Base-by-base conservation (phyloP, 2,888 invertebrate species). In the Tetragonula carbonaria region DNA sequence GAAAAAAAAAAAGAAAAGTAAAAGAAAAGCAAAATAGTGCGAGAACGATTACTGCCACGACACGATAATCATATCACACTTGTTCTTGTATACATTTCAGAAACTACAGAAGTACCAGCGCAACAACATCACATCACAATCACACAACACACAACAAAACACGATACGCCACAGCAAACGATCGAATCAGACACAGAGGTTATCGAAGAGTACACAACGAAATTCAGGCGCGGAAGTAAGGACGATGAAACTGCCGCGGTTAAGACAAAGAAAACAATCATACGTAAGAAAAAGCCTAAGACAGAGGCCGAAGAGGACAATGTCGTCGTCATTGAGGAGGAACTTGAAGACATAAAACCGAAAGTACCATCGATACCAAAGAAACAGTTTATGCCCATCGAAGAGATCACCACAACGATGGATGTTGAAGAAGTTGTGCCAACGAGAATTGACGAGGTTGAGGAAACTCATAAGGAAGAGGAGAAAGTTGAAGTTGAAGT, bases 71-170 rank as follows among this genome's bases (percentile, higher is more conserved):
- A 93, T 89, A 84, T 83, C 86, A 92, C 92, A 91, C 91, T 84
- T 91, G 86, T 92, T 93, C 89, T 77, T 94, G 82, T 94, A 90
- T 90, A 93, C 91, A 93, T 94, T 94, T 94, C 94, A 94, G 94
- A 94, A 94, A 94, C 92, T 80, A 93, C 92, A 92, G 93, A 93
- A 93, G 93, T 87, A 92, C 89, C 92, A 91, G 92, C 90, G 84
- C 91, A 92, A 92, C 91, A 91, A 92, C 92, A 94, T 90, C 86
- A 92, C 85, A 91, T 85, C 82, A 92, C 91, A 91, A 89, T 89
- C 78, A 93, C 92, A 93, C 91, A 86, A 90, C 91, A 94, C 92
- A 93, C 89, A 87, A 90, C 84, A 88, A 90, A 91, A 93, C 93
- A 93, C 91, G 92, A 92, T 88, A 90, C 88, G 86, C 90, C 88